Percentiles rank a stretch among this genome's conserved stretches.
Conservation (phyloP, 2,113 vertebrate species). For the Poeciliopsis occidentalis region DNA sequence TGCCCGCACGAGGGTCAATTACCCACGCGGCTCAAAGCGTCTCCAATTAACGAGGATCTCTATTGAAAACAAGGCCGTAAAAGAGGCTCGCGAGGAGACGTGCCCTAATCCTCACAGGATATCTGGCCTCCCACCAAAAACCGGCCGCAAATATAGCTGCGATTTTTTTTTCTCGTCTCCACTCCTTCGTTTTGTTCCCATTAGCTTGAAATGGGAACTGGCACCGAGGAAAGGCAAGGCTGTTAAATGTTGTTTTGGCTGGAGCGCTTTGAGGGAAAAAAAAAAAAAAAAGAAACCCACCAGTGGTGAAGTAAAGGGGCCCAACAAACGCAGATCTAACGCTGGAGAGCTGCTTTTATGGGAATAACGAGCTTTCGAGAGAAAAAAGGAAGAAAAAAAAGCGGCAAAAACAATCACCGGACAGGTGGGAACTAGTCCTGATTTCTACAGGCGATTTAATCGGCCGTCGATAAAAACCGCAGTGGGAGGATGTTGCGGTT, state of each 20-base stretch:
- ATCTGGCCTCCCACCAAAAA: slow-evolving; percentile 60
- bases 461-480: slow-evolving; percentile 6
- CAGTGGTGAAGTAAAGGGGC: slow-evolving; percentile 7
- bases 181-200: slow-evolving; percentile 36
- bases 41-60: slow-evolving; percentile 49
- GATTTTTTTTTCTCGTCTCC: slow-evolving; percentile 27
- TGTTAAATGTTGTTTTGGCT: slow-evolving; percentile 52
- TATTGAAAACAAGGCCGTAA: slow-evolving; percentile 48
- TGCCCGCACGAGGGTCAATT: slow-evolving; percentile 42
- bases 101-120: slow-evolving; percentile 42
- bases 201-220: slow-evolving; percentile 52
- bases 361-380: slow-evolving; percentile 7
- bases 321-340: slow-evolving; percentile 29
- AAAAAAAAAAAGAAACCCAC: not conserved
- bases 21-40: slow-evolving; percentile 21
- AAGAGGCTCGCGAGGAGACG: slow-evolving; percentile 48
- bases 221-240: slow-evolving; percentile 36
- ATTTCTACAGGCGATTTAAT: slow-evolving; percentile 13
- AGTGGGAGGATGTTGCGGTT: slow-evolving; percentile 14
- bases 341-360: slow-evolving; percentile 24
- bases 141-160: slow-evolving; percentile 29
- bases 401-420: slow-evolving; percentile 27
- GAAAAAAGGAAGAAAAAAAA: not conserved
- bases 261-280: slow-evolving; percentile 23
- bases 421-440: slow-evolving; percentile 47